A percentile compares a stretch with the other conserved stretches of the same genome.
phyloP scores from a whole-genome alignment of 2,113 vertebrate genomes.

The Dasyornis broadbenti region DNA sequence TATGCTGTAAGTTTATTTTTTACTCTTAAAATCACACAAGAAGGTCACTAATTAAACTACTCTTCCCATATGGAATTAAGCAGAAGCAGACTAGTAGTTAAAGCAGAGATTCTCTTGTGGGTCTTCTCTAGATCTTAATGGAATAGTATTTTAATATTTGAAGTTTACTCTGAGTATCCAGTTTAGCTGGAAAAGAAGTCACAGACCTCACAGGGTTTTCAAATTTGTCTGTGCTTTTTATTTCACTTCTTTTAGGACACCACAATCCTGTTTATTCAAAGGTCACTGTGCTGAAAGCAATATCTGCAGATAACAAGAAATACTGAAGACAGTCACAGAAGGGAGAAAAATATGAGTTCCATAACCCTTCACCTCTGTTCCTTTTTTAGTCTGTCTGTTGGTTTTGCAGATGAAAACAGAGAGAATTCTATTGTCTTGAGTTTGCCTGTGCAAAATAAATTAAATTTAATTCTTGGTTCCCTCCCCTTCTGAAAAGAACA shows the following conservation, averaged over 20 bases:
- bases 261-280: slow-evolving; percentile 42
- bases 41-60: slow-evolving; percentile 30
- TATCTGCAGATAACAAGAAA: slow-evolving; percentile 52
- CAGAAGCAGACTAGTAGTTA: slow-evolving; percentile 29
- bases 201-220: background rate
- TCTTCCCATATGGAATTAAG: slow-evolving; percentile 26
- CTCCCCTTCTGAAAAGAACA: background rate
- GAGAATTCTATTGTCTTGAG: slow-evolving; percentile 49
- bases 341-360: slow-evolving; percentile 27
- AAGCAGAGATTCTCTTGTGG: background rate
- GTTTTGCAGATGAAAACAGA: slow-evolving; percentile 48
- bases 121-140: background rate
- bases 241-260: slow-evolving; percentile 13
- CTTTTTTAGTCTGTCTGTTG: slow-evolving; percentile 18
- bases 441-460: slow-evolving; percentile 43
- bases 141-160: slow-evolving; percentile 11
- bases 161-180: slow-evolving; percentile 1
- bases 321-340: slow-evolving; percentile 8
- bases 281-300: slow-evolving; percentile 36
- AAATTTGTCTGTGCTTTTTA: slow-evolving; percentile 22
- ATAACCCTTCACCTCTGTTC: slow-evolving; percentile 47
- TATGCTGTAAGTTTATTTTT: slow-evolving; percentile 24
- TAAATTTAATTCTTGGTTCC: background rate
- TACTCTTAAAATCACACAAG: slow-evolving; percentile 5
- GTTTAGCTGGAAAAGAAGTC: slow-evolving; percentile 4